Conservation (phyloP, 2,113 vertebrate species). For the Apteryx owenii region DNA sequence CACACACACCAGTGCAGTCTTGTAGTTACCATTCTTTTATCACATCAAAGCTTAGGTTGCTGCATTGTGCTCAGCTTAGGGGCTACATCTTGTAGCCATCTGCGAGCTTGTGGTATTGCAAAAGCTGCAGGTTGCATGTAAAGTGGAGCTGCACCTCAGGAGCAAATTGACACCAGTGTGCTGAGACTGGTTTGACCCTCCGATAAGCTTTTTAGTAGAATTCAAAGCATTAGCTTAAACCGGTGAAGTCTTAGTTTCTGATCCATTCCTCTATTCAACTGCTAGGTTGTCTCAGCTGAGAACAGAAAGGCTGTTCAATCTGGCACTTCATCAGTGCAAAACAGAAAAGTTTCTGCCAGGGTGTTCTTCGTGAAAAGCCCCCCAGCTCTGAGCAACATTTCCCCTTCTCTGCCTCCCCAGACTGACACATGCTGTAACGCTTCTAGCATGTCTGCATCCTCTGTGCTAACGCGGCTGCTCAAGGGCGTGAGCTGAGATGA, state of each 20-base stretch:
- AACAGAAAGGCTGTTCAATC: background rate
- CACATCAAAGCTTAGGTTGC: background rate
- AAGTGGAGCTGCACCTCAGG: background rate
- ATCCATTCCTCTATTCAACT: background rate
- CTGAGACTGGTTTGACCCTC: background rate
- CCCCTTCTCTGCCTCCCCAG: background rate
- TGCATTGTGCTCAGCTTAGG: accelerated
- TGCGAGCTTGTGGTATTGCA: accelerated
- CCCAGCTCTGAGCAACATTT: accelerated
- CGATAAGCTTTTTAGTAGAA: background rate
- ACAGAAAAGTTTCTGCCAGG: background rate
- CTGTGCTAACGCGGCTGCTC: accelerated
- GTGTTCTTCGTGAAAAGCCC: background rate
- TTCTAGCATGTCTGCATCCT: background rate
- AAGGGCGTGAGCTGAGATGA: background rate
- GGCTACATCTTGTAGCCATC: background rate
- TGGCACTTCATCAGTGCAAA: background rate
- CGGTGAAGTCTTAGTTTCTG: background rate
- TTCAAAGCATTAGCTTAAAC: background rate
- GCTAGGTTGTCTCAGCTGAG: background rate
- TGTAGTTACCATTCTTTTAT: background rate
- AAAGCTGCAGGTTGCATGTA: too few species aligned
- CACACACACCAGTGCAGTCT: background rate
- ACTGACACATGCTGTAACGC: background rate
- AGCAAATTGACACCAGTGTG: accelerated